Conservation (phyloP, 53 echinoderm and acorn worm genomes). For the Zoroaster sp. region DNA sequence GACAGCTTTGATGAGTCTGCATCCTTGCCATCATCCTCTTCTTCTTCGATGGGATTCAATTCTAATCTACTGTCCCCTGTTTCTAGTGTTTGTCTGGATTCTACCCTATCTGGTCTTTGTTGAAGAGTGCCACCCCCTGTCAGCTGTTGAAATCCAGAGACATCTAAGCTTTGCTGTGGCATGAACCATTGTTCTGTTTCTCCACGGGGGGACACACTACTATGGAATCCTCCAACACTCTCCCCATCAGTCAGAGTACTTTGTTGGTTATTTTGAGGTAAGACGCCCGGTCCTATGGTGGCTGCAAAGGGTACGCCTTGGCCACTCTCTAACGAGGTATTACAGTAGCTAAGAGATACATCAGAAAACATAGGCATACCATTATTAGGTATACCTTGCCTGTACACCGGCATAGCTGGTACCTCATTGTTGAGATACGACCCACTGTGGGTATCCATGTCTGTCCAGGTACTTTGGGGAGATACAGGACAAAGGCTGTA, state of each 20-base stretch:
- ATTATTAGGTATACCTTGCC: not conserved
- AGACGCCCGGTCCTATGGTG: not conserved
- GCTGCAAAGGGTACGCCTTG: not conserved
- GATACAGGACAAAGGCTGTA: conserved; percentile 15
- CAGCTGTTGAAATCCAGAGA: not conserved
- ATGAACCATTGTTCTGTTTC: not conserved
- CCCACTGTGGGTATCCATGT: conserved; percentile 13
- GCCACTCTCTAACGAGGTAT: conserved; percentile 40
- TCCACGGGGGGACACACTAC: not conserved
- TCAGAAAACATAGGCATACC: conserved; percentile 74
- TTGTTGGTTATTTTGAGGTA: not conserved
- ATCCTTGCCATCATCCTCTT: not conserved
- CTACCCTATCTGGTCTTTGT: not conserved
- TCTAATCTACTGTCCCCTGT: not conserved
- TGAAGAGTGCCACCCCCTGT: conserved; percentile 16
- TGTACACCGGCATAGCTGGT: not conserved
- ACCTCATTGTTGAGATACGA: not conserved
- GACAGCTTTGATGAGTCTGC: conserved; percentile 8
- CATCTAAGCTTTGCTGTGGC: conserved; percentile 21
- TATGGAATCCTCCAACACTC: not conserved
- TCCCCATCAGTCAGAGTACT: not conserved
- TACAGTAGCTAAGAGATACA: conserved; percentile 62
- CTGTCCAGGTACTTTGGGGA: conserved; percentile 22
- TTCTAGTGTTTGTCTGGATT: not conserved
- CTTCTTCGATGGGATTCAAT: not conserved